phyloP scores from a whole-genome alignment of 2,113 vertebrate genomes.

The Sinosuthora webbiana region DNA sequence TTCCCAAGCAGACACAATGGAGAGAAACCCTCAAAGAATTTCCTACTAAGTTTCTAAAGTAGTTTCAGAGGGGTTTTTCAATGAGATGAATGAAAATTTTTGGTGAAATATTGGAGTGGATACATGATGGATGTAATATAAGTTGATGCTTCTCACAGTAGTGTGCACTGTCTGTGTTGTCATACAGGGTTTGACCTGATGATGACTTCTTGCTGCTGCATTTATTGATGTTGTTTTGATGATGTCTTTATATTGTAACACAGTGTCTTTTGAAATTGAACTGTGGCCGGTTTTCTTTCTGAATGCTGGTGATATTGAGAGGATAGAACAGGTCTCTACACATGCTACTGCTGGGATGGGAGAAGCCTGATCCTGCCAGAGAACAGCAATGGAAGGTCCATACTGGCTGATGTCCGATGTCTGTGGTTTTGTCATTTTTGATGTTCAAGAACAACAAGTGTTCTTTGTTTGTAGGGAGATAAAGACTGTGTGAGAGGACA shows the following conservation, averaged over 20 bases:
- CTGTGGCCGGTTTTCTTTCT: background rate
- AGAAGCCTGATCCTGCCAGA: background rate
- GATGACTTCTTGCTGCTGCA: background rate
- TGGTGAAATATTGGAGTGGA: background rate
- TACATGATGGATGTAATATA: background rate
- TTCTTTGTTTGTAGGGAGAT: background rate
- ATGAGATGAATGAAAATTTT: background rate
- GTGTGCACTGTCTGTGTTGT: accelerated
- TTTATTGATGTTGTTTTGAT: background rate
- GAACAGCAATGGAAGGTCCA: background rate
- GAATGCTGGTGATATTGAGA: background rate
- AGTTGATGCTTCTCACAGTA: background rate
- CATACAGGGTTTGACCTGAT: accelerated
- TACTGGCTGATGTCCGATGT: accelerated
- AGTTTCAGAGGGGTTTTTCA: background rate
- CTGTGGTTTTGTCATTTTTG: background rate
- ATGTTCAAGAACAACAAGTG: background rate
- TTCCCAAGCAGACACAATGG: background rate
- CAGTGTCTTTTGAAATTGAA: background rate
- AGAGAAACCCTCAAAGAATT: background rate
- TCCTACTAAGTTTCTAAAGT: background rate
- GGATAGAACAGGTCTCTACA: background rate
- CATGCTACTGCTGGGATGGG: background rate
- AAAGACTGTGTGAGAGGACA: background rate
- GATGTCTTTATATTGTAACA: background rate